Base-by-base conservation (phyloP, 2,888 invertebrate species). In the Ochropacha duplaris region DNA sequence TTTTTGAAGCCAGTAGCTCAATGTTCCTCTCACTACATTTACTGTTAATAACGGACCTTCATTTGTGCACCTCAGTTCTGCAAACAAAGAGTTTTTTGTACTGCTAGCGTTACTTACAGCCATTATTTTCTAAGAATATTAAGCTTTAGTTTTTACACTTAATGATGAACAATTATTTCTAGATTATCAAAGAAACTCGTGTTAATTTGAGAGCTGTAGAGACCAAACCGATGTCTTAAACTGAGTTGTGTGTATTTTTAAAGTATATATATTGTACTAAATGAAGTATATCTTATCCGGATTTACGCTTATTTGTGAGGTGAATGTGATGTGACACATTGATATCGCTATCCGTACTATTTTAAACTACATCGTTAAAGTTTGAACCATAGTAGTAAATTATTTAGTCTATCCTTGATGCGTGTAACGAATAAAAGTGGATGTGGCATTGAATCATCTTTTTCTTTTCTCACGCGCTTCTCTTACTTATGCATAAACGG, bases 21-120 rank as follows among this genome's bases (percentile, higher is more conserved):
- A 60, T 54, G 57, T 58, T 61, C 67, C 69, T 66, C 68, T 71
- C 62, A 65, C 64, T 65, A 58, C 54, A 49, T 54, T 72, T 76
- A 76, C 79, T 66, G 76, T 79, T 78, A 76, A 72, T 81, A 80
- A 80, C 78, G 72, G 76, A 66, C 68, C 68, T 72, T 73, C 72
- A 71, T 76, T 74, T 75, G 64, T 67, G 54, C 64, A 69, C 71
- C 67, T 65, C 58, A 68, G 64, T 71, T 62, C 26, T 61, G 57
- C 60, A 63, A 54, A 57, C 28, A 28, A 50, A 26, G 28, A 51
- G 28, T 26, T 26, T 28, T 26, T 51, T 26, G 12, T 51, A 4
- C 26, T 2, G 28, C 28, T 28, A 51, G 50, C 28, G 26, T 51
- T 51, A 19, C 44, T 44, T 44, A 19, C 8, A 19, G 44, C 16